A percentile compares a stretch with the other conserved stretches of the same genome.
Evolutionary conservation across 2,888 invertebrate species (phyloP).

Genomic region (Diplolepis rosae): DNA sequence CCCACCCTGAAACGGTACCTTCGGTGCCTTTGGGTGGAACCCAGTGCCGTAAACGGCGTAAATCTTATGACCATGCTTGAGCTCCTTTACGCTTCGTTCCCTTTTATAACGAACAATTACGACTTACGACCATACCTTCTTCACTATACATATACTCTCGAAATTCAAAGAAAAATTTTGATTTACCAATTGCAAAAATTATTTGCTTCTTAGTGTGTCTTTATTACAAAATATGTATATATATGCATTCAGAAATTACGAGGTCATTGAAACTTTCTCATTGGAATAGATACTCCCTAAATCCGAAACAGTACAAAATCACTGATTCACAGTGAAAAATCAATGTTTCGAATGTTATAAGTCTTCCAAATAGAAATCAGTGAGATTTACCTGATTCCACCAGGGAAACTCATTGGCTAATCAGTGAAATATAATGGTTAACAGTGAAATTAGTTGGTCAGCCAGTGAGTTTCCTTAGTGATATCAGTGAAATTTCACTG

Average conservation of each 20-base stretch:
- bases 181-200: conserved; percentile 10
- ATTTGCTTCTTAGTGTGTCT: neutral
- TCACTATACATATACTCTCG: conserved; percentile 8
- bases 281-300: neutral
- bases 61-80: conserved; percentile 18
- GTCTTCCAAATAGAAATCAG: too few species aligned
- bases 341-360: too few species aligned
- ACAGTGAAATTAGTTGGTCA: too few species aligned
- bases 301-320: too few species aligned
- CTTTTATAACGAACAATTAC: conserved; percentile 22
- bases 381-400: too few species aligned
- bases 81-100: neutral
- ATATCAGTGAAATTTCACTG: too few species aligned
- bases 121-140: conserved; percentile 16
- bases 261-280: neutral
- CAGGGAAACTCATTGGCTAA: too few species aligned
- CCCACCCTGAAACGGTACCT: conserved; percentile 46
- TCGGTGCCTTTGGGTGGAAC: conserved; percentile 36
- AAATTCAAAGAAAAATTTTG: conserved; percentile 13
- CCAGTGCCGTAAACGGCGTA: conserved; percentile 31
- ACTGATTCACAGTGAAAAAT: too few species aligned
- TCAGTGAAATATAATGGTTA: too few species aligned
- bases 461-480: too few species aligned
- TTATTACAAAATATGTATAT: conserved; percentile 13
- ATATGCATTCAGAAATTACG: too few species aligned